Evolutionary conservation across 2,797 vertebrate genomes (phyloP).

Genomic region (Valencia hispanica): DNA sequence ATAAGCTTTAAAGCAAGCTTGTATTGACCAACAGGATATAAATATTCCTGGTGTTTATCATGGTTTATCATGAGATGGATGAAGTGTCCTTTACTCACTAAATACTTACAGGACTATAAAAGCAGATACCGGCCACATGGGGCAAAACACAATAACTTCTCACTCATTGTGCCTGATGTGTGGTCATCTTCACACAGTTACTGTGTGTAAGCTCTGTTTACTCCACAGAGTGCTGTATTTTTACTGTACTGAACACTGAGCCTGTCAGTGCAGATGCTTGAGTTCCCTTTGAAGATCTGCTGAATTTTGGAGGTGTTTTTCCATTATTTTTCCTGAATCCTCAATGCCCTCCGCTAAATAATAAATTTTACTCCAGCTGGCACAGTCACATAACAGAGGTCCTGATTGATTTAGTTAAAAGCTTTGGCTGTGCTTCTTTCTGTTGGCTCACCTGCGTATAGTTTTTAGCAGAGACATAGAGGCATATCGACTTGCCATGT

Average conservation of each 20-base stretch:
- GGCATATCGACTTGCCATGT: slow-evolving; percentile 30
- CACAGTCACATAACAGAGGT: slow-evolving; percentile 29
- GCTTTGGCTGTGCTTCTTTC: slow-evolving; percentile 37
- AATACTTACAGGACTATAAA: not conserved
- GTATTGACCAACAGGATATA: not conserved
- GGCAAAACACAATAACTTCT: no score
- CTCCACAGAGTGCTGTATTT: not conserved
- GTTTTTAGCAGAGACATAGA: slow-evolving; percentile 22
- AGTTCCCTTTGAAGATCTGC: slow-evolving; percentile 22
- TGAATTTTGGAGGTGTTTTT: slow-evolving; percentile 37
- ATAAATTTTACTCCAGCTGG: slow-evolving; percentile 47
- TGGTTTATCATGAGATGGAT: not conserved
- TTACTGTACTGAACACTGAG: not conserved
- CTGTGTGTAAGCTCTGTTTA: not conserved
- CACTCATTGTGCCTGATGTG: not conserved
- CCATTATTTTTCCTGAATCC: slow-evolving; percentile 19
- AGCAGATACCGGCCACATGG: not conserved
- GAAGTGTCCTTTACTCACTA: not conserved
- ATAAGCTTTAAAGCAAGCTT: not conserved
- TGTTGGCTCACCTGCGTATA: slow-evolving; percentile 30
- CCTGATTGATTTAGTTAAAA: slow-evolving; percentile 56
- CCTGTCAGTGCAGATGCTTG: slow-evolving; percentile 21
- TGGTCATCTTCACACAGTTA: not conserved
- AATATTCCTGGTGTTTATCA: not conserved
- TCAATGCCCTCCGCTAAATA: slow-evolving; percentile 12